phyloP scores from a whole-genome alignment of 2,113 vertebrate genomes.

The Seriola rivoliana region DNA sequence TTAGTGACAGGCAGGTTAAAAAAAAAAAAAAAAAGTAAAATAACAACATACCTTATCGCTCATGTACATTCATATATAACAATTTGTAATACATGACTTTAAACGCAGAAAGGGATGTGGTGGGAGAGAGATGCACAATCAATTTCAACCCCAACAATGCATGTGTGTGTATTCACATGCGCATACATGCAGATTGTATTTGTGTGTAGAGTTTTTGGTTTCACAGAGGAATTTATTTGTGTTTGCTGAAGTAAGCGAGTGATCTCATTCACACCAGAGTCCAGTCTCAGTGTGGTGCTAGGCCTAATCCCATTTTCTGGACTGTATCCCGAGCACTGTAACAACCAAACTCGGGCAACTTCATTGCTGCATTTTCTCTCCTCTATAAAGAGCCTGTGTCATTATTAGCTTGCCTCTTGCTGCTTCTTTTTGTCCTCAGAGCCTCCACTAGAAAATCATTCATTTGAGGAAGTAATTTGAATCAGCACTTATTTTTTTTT shows the following conservation, averaged over 20 bases:
- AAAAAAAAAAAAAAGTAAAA: background rate
- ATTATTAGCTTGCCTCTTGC: constrained; percentile 6
- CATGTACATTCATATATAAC: background rate
- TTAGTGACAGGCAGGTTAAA: background rate
- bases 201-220: background rate
- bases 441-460: background rate
- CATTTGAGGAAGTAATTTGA: background rate
- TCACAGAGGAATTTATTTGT: background rate
- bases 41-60: no score
- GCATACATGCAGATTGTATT: background rate
- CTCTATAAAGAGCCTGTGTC: constrained; percentile 6
- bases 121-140: background rate
- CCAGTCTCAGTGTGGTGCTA: background rate
- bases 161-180: background rate
- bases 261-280: constrained; percentile 19
- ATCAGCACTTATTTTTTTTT: background rate
- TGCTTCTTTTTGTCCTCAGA: background rate
- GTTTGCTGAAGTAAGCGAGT: background rate
- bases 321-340: background rate
- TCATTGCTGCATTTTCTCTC: background rate
- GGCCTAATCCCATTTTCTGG: constrained; percentile 26
- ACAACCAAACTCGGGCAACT: background rate
- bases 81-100: background rate
- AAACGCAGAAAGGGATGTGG: background rate
- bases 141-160: background rate